Conservation (phyloP, 2,888 invertebrate species). For the Prenolepis imparis region DNA sequence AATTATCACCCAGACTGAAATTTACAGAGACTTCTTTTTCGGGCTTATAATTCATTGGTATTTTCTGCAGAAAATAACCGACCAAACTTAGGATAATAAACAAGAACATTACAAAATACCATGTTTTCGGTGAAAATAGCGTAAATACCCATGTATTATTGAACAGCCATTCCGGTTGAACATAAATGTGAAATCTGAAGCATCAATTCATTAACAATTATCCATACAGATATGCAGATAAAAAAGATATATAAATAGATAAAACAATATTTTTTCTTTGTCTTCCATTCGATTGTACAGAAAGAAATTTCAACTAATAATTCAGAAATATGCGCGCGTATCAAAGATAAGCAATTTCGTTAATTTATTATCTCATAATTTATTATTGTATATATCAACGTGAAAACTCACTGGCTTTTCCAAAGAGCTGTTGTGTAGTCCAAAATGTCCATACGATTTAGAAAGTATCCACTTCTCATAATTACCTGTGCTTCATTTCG, state of each 20-base stretch:
- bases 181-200: slow-evolving; percentile 57
- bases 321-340: not conserved
- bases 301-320: not conserved
- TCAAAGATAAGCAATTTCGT: not conserved
- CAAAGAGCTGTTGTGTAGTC: not conserved
- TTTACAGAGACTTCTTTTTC: slow-evolving; percentile 1
- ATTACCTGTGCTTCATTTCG: not conserved
- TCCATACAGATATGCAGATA: not conserved
- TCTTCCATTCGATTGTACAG: not conserved
- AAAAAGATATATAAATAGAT: not conserved
- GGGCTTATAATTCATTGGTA: slow-evolving; percentile 4
- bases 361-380: not conserved
- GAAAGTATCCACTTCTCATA: not conserved
- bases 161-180: slow-evolving; percentile 50
- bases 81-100: slow-evolving; percentile 46
- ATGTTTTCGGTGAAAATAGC: slow-evolving; percentile 42
- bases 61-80: slow-evolving; percentile 59
- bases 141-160: slow-evolving; percentile 62
- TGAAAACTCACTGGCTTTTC: not conserved
- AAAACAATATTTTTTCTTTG: not conserved
- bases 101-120: slow-evolving; percentile 33
- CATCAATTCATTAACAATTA: slow-evolving; percentile 4
- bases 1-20: slow-evolving; percentile 64
- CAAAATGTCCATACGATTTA: not conserved
- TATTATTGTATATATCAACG: not conserved